Conservation (phyloP, 2,888 invertebrate species). For the Xylocampa areola region DNA sequence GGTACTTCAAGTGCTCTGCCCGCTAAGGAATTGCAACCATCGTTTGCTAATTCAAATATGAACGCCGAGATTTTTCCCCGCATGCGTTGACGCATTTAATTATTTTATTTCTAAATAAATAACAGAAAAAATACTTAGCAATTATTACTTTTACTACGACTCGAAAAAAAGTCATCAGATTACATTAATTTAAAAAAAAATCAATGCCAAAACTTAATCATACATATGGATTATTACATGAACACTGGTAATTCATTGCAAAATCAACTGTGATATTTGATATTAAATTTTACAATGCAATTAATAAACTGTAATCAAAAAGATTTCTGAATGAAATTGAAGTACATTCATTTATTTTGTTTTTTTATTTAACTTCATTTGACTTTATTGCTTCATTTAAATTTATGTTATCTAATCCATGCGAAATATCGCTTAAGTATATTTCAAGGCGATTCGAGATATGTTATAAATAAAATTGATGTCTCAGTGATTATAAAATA, state of each 20-base stretch:
- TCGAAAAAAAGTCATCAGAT: no score
- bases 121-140: no score
- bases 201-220: conserved; percentile 6
- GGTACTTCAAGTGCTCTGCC: no score
- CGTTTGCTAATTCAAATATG: no score
- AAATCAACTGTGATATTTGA: neutral
- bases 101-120: no score
- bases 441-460: conserved; percentile 8
- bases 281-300: conserved; percentile 1
- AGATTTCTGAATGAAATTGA: conserved; percentile 17
- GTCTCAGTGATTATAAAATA: conserved; percentile 13
- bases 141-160: no score
- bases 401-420: conserved; percentile 25
- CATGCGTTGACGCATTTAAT: no score
- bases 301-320: conserved; percentile 21
- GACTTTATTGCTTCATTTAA: conserved; percentile 21
- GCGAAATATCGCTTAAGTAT: conserved; percentile 5
- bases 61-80: no score
- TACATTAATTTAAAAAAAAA: no score
- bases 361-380: conserved; percentile 23
- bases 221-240: no score
- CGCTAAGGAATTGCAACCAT: no score
- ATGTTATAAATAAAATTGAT: conserved; percentile 14
- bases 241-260: conserved; percentile 5
- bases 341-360: conserved; percentile 15